These are phyloP conservation scores for Drosophila rellima DNA, from an alignment of 2,888 invertebrate genomes.

Conservation along the genomic window DNA sequence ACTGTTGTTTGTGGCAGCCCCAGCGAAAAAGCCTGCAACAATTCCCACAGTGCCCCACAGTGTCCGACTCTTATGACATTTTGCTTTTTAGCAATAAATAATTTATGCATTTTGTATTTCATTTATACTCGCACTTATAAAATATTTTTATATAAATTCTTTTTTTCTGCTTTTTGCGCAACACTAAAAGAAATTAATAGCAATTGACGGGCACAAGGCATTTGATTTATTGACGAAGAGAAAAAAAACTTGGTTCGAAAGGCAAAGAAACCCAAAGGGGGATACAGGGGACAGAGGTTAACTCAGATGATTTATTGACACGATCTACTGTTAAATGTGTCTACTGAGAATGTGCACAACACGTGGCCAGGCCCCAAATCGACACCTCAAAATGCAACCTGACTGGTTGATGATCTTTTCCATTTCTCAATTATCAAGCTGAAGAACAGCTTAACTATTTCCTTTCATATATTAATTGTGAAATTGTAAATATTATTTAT, in stretches of 20 bases:
- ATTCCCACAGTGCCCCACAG: constrained; percentile 52
- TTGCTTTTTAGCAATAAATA: constrained; percentile 78
- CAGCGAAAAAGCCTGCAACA: constrained; percentile 8
- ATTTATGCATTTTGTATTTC: constrained; percentile 69
- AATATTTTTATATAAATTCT: constrained; percentile 25
- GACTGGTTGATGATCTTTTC: background rate
- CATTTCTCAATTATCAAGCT: background rate
- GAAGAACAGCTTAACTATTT: background rate
- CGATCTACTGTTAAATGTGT: constrained; percentile 62
- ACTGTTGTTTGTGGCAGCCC: constrained; percentile 18
- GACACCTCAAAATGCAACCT: constrained; percentile 3
- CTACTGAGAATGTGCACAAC: constrained; percentile 45
- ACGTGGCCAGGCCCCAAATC: constrained; percentile 29
- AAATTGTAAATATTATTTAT: background rate
- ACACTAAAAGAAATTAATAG: constrained; percentile 67
- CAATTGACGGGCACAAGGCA: constrained; percentile 60
- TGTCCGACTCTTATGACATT: constrained; percentile 71
- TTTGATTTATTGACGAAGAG: constrained; percentile 63
- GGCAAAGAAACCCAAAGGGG: constrained; percentile 13
- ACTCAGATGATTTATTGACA: constrained; percentile 63
- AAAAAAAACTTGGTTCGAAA: constrained; percentile 14
- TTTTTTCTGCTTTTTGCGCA: constrained; percentile 43
- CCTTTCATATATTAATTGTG: background rate
- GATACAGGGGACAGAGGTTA: constrained; percentile 16
- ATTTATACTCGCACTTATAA: constrained; percentile 28